phyloP scores from a whole-genome alignment of 2,113 vertebrate genomes.

The Bufo bufo region DNA sequence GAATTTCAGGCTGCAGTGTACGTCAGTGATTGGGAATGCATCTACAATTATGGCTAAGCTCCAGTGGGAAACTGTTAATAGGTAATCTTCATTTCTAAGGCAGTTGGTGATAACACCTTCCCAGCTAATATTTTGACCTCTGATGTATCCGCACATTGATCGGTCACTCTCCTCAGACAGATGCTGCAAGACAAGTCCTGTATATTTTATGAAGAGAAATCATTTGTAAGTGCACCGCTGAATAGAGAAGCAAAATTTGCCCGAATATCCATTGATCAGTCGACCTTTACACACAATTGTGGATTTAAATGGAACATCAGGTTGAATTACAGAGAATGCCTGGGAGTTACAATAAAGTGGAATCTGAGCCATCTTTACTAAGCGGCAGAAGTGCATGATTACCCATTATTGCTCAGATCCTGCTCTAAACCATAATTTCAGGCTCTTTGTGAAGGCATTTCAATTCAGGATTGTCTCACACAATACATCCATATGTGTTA shows the following conservation, averaged over 20 bases:
- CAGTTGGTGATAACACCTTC: slow-evolving; percentile 48
- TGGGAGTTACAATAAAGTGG: slow-evolving; percentile 40
- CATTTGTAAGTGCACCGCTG: slow-evolving; percentile 50
- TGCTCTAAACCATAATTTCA: slow-evolving; percentile 9
- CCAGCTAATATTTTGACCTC: slow-evolving; percentile 55
- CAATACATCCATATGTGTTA: slow-evolving; percentile 41
- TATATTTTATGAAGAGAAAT: slow-evolving; percentile 58
- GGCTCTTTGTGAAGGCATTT: slow-evolving; percentile 38
- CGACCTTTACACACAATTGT: slow-evolving; percentile 58
- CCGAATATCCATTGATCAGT: slow-evolving; percentile 50
- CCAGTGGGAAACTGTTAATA: slow-evolving; percentile 43
- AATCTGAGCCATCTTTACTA: slow-evolving; percentile 15
- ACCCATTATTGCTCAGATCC: slow-evolving; percentile 17
- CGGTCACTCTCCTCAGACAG: slow-evolving; percentile 43
- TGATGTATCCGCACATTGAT: slow-evolving; percentile 45
- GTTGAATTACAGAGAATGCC: slow-evolving; percentile 49
- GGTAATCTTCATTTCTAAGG: slow-evolving; percentile 28
- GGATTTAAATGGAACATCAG: slow-evolving; percentile 18
- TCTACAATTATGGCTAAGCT: slow-evolving; percentile 37
- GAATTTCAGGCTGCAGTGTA: not conserved
- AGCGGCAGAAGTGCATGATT: slow-evolving; percentile 31
- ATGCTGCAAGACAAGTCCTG: slow-evolving; percentile 50
- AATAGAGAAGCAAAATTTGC: slow-evolving; percentile 47
- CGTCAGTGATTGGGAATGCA: not conserved
- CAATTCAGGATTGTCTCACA: slow-evolving; percentile 19